Evolutionary conservation across 2,888 invertebrate genomes (phyloP).

Genomic region (Brachypalpus laphriformis): DNA sequence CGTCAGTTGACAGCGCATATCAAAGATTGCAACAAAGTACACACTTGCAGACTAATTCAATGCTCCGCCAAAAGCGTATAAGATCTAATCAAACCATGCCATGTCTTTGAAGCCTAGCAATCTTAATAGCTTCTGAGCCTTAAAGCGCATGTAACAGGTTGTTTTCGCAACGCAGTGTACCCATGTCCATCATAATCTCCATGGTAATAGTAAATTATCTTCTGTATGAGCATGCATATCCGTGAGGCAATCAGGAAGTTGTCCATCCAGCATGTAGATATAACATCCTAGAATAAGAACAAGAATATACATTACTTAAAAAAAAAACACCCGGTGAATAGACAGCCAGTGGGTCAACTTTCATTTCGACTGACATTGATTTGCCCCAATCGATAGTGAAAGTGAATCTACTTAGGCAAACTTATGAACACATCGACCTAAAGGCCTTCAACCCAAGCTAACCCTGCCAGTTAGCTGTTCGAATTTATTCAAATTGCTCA

Average conservation of each 20-base stretch:
- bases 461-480: conserved; percentile 5
- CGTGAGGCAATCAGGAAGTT: conserved; percentile 17
- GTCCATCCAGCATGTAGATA: not conserved
- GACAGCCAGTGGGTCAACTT: not conserved
- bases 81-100: conserved; percentile 54
- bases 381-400: conserved; percentile 1
- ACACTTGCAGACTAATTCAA: not conserved
- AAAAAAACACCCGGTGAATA: too few species aligned
- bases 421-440: conserved; percentile 24
- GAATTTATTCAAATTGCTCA: conserved; percentile 37
- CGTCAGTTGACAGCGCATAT: conserved; percentile 1
- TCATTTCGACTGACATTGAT: not conserved
- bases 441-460: conserved; percentile 30
- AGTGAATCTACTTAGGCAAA: conserved; percentile 20
- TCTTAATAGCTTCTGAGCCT: not conserved
- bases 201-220: not conserved
- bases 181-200: conserved; percentile 29
- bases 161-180: not conserved
- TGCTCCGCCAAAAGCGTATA: not conserved
- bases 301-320: too few species aligned
- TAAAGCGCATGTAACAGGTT: not conserved
- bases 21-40: conserved; percentile 21
- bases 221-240: not conserved
- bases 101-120: not conserved
- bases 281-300: not conserved